Percentiles rank a stretch among this genome's conserved stretches.
Evolutionary conservation across 1,140 invertebrate species (phyloP).

Genomic region (Brachionus asplanchnoidis): DNA sequence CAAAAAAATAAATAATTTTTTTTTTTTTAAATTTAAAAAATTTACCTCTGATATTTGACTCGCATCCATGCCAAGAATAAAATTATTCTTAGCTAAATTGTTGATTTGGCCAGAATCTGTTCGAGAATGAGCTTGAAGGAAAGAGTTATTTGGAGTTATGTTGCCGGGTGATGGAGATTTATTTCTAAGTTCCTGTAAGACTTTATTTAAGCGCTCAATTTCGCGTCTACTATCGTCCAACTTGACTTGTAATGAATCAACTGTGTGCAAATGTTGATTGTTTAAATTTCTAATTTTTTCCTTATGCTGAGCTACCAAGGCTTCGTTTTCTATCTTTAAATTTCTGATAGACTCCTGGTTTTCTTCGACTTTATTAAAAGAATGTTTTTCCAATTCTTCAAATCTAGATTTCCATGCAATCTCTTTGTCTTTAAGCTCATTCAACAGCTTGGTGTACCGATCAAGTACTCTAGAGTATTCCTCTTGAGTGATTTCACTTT

Average conservation of each 20-base stretch:
- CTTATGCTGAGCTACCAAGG: not conserved
- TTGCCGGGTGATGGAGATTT: not conserved
- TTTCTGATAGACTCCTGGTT: not conserved
- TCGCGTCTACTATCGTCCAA: not conserved
- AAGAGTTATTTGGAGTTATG: not conserved
- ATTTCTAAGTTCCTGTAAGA: not conserved
- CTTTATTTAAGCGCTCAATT: not conserved
- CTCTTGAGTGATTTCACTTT: slow-evolving; percentile 52
- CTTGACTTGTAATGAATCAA: not conserved
- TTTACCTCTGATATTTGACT: not conserved
- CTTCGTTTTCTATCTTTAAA: slow-evolving; percentile 25
- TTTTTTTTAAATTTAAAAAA: not conserved
- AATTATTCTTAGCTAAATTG: not conserved
- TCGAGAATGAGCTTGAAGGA: not conserved
- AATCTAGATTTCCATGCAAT: slow-evolving; percentile 45
- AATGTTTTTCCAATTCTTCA: not conserved
- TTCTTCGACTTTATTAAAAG: not conserved
- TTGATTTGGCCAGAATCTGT: not conserved
- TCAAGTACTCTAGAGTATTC: slow-evolving; percentile 49
- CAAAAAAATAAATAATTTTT: not conserved
- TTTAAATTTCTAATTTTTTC: slow-evolving; percentile 26
- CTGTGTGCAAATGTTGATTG: not conserved
- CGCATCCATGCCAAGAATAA: not conserved
- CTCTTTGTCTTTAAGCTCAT: slow-evolving; percentile 52
- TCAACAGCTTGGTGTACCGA: slow-evolving; percentile 50